phyloP scores from a whole-genome alignment of 1,140 invertebrate genomes.

The Eurytemora carolleeae region DNA sequence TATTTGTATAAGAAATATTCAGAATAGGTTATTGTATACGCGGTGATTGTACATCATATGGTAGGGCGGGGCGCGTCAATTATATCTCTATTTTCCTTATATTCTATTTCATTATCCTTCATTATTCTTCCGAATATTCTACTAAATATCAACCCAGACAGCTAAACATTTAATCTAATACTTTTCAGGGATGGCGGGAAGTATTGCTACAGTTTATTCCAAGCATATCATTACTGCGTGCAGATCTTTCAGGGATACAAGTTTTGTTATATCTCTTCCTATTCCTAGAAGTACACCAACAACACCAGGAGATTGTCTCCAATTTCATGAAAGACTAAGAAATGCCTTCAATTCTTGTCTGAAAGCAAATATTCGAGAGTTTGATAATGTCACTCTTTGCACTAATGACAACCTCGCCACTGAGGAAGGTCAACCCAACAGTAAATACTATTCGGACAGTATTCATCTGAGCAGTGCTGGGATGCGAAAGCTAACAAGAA shows the following conservation, averaged over 20 bases:
- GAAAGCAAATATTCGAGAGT: conserved; percentile 1
- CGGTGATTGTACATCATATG: no score
- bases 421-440: not conserved
- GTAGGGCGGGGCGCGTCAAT: no score
- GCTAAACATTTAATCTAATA: no score
- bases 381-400: not conserved
- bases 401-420: conserved; percentile 2
- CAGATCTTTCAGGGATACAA: not conserved
- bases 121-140: no score
- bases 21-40: no score
- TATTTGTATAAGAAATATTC: no score
- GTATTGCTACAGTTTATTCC: conserved; percentile 3
- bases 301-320: not conserved
- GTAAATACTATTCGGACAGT: conserved; percentile 5
- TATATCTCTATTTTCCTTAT: no score
- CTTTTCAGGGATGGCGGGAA: not conserved
- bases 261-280: conserved; percentile 9
- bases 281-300: not conserved
- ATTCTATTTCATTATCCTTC: no score
- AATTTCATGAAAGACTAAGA: not conserved
- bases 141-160: no score
- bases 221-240: conserved; percentile 4
- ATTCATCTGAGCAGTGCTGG: conserved; percentile 5
- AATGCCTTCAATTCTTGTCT: conserved; percentile 6
- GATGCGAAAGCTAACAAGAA: conserved; percentile 8